Conservation (phyloP, 2,797 vertebrate genomes). For the Glyptemys insculpta region DNA sequence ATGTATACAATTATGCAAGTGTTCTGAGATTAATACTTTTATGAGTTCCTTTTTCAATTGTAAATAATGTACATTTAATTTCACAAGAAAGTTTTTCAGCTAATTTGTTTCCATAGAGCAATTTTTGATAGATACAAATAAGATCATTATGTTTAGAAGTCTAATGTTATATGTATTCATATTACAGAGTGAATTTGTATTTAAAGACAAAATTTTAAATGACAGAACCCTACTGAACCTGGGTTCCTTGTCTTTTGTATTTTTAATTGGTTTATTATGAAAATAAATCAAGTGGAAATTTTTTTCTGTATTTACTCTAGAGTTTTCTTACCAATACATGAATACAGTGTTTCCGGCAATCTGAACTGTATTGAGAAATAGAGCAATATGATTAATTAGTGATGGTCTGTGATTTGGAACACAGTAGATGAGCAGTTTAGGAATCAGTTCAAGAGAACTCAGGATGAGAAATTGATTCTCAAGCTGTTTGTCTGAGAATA, state of each 20-base stretch:
- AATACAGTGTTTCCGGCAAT: background rate
- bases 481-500: background rate
- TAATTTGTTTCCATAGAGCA: constrained; percentile 80
- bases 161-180: constrained; percentile 85
- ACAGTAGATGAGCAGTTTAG: background rate
- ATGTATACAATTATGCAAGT: constrained; percentile 76
- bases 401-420: background rate
- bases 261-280: constrained; percentile 87
- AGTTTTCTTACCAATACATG: background rate
- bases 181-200: constrained; percentile 87
- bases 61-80: constrained; percentile 88
- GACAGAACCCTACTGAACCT: constrained; percentile 81
- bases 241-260: constrained; percentile 84
- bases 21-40: constrained; percentile 77
- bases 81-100: constrained; percentile 79
- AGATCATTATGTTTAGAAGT: constrained; percentile 85
- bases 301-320: constrained; percentile 57
- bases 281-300: constrained; percentile 83
- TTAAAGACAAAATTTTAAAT: constrained; percentile 88
- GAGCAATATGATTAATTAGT: fast-evolving
- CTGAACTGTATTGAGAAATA: background rate
- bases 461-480: fast-evolving
- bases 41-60: constrained; percentile 79
- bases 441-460: background rate
- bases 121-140: constrained; percentile 86